Base-by-base conservation (phyloP, 2,113 vertebrate genomes). In the Siniperca chuatsi region DNA sequence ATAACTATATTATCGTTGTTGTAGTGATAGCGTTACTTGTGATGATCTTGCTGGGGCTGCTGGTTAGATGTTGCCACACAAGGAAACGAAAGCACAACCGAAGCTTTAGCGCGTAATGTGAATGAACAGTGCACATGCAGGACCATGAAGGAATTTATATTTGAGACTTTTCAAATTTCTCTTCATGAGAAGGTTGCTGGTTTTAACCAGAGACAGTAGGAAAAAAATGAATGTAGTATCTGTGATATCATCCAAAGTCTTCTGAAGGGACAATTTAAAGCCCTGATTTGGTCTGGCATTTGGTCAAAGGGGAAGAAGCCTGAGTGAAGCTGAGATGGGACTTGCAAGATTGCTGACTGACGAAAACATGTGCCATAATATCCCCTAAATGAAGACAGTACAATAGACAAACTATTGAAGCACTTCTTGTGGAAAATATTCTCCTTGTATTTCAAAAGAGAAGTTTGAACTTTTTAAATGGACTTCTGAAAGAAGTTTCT, bases 1-100 rank as follows among this genome's bases (percentile, higher is more conserved):
- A 96, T 88, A 87, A 96, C 94, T 37, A 95, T 71, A 72, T 97
- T 1, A 86, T 97, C 6, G 87, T 94, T 52, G 89, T 97, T 9
- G 87, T 97, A 4, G 91, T 94, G 0, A 82, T 92, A 0, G 87
- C 86, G 1, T 64, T 98, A 29, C 88, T 94, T 20, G 73, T 90
- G 5, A 82, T 93, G 0, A 46, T 95, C 2, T n/a, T 94, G 35
- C 81, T 95, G 13, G 83, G 91, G 0, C 71, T 96, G 33, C 35
- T 92, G 40, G 50, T 92, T 13, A 95, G 85, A 87, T 85, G 91
- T 42, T 94, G 89, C 50, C 90, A 84, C 16, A 73, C 73, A 0
- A 92, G 87, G 73, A 95, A 72, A 72, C 83, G 69, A 1, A 92
- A 92, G 23, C 84, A 74, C 71, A 89, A 12, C 75, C 84, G 88